A percentile compares a stretch with the other conserved stretches of the same genome.
phyloP scores from a whole-genome alignment of 1,140 invertebrate species.

The Babylonia areolata region DNA sequence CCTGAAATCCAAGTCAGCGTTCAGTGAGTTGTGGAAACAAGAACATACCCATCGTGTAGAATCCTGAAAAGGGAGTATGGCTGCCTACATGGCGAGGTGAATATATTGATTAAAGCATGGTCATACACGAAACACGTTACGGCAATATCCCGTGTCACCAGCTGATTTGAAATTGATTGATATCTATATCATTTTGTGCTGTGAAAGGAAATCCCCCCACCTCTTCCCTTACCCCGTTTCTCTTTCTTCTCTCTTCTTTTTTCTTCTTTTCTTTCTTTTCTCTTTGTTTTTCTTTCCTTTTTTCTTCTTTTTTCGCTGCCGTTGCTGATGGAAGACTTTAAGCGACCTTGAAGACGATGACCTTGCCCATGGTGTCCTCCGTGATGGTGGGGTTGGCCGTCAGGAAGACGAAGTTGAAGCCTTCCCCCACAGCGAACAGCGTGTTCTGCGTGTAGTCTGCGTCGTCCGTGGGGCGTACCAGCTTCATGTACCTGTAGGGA shows the following conservation, averaged over 20 bases:
- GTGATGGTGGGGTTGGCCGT: background rate
- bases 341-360: background rate
- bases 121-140: too few species aligned
- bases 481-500: constrained; percentile 1
- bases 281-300: too few species aligned
- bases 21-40: too few species aligned
- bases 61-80: too few species aligned
- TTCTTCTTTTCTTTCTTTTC: too few species aligned
- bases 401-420: background rate
- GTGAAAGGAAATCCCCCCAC: background rate
- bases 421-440: background rate
- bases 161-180: background rate
- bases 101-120: too few species aligned
- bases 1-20: too few species aligned
- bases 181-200: background rate
- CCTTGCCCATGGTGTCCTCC: constrained; percentile 11
- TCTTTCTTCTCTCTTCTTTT: too few species aligned
- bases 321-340: background rate
- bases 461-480: background rate
- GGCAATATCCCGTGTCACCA: too few species aligned
- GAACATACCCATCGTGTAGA: too few species aligned
- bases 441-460: background rate
- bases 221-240: background rate
- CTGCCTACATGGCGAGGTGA: too few species aligned
- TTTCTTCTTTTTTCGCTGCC: too few species aligned